These are phyloP conservation scores for Xyrichtys novacula DNA, from an alignment of 2,797 vertebrate genomes.

Conservation along the genomic window DNA sequence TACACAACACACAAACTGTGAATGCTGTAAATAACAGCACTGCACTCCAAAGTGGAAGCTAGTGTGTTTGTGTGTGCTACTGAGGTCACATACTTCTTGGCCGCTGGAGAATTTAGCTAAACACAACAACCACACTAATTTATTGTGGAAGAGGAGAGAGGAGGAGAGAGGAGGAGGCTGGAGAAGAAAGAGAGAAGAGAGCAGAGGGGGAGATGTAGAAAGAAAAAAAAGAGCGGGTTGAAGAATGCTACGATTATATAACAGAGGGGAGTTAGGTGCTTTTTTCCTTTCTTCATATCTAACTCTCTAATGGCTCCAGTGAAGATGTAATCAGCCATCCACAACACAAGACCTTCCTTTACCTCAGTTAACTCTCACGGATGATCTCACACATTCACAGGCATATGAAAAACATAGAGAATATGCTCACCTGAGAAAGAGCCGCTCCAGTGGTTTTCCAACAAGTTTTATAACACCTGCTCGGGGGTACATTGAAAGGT, in stretches of 20 bases:
- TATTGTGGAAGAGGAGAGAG: conserved; percentile 56
- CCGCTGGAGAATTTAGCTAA: conserved; percentile 61
- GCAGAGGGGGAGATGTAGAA: conserved; percentile 10
- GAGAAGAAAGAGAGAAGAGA: background rate
- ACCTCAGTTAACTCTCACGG: conserved; percentile 24
- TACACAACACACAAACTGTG: background rate
- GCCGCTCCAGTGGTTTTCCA: background rate
- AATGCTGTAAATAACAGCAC: conserved; percentile 15
- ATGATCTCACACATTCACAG: conserved; percentile 36
- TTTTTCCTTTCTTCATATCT: conserved; percentile 27
- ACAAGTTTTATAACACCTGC: background rate
- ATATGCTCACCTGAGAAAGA: no score
- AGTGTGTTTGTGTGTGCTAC: conserved; percentile 43
- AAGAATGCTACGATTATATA: conserved; percentile 65
- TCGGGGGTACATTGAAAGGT: background rate
- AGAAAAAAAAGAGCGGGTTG: conserved; percentile 17
- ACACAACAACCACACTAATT: conserved; percentile 59
- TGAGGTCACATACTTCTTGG: conserved; percentile 51
- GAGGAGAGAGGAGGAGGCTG: conserved; percentile 29
- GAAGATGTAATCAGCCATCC: conserved; percentile 59
- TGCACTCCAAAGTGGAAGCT: conserved; percentile 13
- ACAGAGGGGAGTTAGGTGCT: conserved; percentile 48
- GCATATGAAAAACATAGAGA: no score
- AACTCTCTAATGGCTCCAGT: background rate
- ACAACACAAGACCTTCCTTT: conserved; percentile 12